Base-by-base conservation (phyloP, 2,797 vertebrate species). In the Parotocinclus haroldoi region DNA sequence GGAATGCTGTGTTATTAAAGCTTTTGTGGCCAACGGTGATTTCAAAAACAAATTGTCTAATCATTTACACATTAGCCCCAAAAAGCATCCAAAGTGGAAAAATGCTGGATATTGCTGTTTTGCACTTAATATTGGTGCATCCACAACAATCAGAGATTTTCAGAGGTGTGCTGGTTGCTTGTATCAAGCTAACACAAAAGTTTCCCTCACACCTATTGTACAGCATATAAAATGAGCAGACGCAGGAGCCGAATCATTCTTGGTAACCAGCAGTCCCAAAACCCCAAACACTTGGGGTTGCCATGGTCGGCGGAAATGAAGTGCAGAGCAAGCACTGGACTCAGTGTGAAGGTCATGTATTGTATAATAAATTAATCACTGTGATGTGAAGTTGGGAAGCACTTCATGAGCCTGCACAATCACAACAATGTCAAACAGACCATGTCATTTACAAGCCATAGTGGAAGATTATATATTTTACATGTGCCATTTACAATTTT, bases 201-300 rank as follows among this genome's bases (percentile, higher is more conserved):
- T 42, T 57, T 38, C 71, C 67, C 65, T 69, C 65, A 65, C 65
- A 58, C 63, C 55, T 74, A 66, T 51, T 62, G 50, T 50, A 58
- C 57, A 18, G 3, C 54, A 55, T 69, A 66, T 76, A 78, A 77
- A 79, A 72, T 63, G 69, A 55, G 18, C 68, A 48, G 70, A 27
- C 53, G 56, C 63, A 58, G 27, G 50, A 58, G 57, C 46, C 13
- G 64, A 69, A 64, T 40, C 67, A 52, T 50, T 50, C 77, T 69
- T 76, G 71, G 72, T 70, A 73, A 78, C 77, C 71, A 19, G 45
- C 38, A 45, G 48, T 63, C 65, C 51, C 69, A 42, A 10, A 69
- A 46, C 48, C 62, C 68, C 65, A 68, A 70, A 80, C 76, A 70
- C 65, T 71, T n/a, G 36, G 49, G 58, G 72, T 75, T 78, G 51